These are phyloP conservation scores for Hepsetus odoe DNA, from an alignment of 2,113 vertebrate species.

Conservation along the genomic window DNA sequence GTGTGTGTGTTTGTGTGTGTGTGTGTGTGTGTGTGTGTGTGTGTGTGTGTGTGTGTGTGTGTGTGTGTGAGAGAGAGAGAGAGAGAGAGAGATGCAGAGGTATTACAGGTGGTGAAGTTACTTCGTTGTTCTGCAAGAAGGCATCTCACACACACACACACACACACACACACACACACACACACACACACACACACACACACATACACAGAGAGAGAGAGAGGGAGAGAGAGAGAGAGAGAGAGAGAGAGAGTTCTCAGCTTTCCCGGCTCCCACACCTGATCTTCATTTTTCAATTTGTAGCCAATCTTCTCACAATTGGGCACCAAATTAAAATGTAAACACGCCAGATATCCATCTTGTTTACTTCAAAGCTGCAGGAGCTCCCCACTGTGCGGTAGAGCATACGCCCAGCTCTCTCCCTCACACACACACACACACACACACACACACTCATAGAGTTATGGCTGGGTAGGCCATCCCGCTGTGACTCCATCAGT, in stretches of 20 bases:
- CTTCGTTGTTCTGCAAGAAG: slow-evolving; percentile 7
- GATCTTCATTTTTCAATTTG: slow-evolving; percentile 82
- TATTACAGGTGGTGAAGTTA: slow-evolving; percentile 51
- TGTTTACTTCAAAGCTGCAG: slow-evolving; percentile 73
- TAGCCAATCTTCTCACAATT: slow-evolving; percentile 76
- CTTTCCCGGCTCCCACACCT: slow-evolving; percentile 66
- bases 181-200: too few species aligned
- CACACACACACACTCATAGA: slow-evolving; percentile 52
- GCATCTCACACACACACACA: not conserved
- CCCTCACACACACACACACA: slow-evolving; percentile 30
- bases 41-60: slow-evolving; percentile 24
- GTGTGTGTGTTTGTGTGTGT: slow-evolving; percentile 27
- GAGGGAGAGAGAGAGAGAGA: too few species aligned
- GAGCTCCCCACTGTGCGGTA: slow-evolving; percentile 47
- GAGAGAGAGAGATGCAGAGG: too few species aligned
- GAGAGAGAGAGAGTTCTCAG: slow-evolving; percentile 55
- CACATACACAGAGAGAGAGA: too few species aligned
- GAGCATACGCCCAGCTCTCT: slow-evolving; percentile 43
- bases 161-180: slow-evolving; percentile 23
- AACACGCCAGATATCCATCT: slow-evolving; percentile 78
- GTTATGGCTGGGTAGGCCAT: slow-evolving; percentile 45
- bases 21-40: slow-evolving; percentile 47
- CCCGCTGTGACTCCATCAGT: slow-evolving; percentile 65
- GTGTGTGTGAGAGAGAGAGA: slow-evolving; percentile 36
- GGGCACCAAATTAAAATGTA: slow-evolving; percentile 74